Evolutionary conservation across 2,797 vertebrate genomes (phyloP).

Genomic region (Erethizon dorsatum): DNA sequence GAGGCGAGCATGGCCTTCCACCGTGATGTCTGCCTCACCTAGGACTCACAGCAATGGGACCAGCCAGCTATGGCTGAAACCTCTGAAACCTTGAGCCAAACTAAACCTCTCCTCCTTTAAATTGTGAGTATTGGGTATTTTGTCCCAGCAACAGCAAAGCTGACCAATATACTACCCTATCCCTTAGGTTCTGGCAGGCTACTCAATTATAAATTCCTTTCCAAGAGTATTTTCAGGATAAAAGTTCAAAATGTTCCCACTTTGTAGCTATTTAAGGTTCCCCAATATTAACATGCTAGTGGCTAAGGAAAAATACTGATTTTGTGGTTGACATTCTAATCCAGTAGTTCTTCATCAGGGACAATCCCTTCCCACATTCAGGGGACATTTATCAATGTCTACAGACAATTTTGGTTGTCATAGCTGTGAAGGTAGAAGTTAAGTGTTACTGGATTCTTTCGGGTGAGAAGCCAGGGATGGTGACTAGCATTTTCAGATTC

Average conservation of each 20-base stretch:
- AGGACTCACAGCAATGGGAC: not conserved
- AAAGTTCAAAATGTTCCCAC: not conserved
- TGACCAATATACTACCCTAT: not conserved
- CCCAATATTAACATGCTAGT: not conserved
- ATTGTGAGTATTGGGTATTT: not conserved
- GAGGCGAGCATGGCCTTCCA: not conserved
- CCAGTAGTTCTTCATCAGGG: not conserved
- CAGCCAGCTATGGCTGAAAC: not conserved
- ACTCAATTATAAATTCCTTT: not conserved
- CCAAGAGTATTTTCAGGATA: not conserved
- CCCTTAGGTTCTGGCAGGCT: not conserved
- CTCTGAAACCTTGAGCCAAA: not conserved
- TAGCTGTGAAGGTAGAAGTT: not conserved
- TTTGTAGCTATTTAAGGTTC: not conserved
- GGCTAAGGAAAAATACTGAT: not conserved
- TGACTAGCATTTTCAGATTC: not conserved
- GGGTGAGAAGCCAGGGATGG: not conserved
- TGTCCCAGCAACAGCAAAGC: not conserved
- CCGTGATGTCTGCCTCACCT: not conserved
- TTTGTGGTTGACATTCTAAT: not conserved
- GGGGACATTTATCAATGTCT: not conserved
- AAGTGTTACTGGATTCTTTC: not conserved
- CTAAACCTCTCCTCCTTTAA: not conserved
- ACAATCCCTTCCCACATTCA: rapidly evolving
- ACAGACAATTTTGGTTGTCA: not conserved